Base-by-base conservation (phyloP, 2,888 invertebrate species). In the Psylliodes chrysocephalus region DNA sequence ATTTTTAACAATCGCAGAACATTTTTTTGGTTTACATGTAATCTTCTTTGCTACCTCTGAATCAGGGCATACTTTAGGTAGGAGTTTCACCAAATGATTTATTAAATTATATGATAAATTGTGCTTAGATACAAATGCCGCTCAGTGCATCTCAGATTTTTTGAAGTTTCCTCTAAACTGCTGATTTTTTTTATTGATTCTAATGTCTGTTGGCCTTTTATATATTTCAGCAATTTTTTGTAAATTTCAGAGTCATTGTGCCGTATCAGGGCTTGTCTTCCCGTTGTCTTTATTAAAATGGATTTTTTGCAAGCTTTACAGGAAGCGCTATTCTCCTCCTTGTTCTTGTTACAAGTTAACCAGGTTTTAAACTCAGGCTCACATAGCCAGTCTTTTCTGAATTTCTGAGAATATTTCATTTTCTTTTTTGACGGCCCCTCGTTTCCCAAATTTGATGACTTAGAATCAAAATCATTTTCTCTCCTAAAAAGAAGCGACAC, bases 41-140 rank as follows among this genome's bases (percentile, higher is more conserved):
- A 56, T 14, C 4, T 12, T 40, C 28, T 56, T 46, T 0, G 30
- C 44, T 12, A 56, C 30, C 1, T 42, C 30, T 30, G 56, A 56
- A 30, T 56, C 56, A 4, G 30, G 44, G 38, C 6, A 25, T 1
- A 42, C 8, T 42, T 1, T 17, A 14, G 15, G 8, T 10, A 46
- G 5, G 12, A 56, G 12, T 15, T n/a, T 25, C 1, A 22, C 19
- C 1, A 56, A 22, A 25, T 56, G 56, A 7, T 56, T 46, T 3
- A n/a, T n/a, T n/a, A n/a, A n/a, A 14, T 22, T 42, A 44, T 28
- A 56, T 1, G 56, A 14, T 3, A 56, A 10, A 17, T 44, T 56
- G 18, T 56, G 56, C 15, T 56, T 30, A 0, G 46, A 17, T 2
- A 56, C 15, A 46, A 46, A 56, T n/a, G 28, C 46, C 14, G 56